These are phyloP conservation scores for Atrina japonica DNA, from an alignment of 2,888 invertebrate genomes.

Conservation along the genomic window DNA sequence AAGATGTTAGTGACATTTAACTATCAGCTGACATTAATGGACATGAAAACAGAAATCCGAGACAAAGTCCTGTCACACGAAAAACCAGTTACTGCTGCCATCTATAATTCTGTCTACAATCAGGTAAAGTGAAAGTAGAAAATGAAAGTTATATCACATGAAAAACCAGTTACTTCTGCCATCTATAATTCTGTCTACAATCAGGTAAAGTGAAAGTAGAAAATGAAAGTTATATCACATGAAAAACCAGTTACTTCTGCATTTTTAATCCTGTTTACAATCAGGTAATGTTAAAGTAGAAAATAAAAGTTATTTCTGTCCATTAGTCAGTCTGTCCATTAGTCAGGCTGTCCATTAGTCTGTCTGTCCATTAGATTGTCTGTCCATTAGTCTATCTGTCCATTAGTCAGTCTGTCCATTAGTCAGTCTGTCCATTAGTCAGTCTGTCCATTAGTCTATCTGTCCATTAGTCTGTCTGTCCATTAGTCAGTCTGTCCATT, in stretches of 20 bases:
- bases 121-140: constrained; percentile 67
- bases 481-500: no score
- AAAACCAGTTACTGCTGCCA: constrained; percentile 76
- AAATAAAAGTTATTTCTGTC: neutral
- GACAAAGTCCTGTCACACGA: constrained; percentile 79
- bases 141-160: constrained; percentile 72
- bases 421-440: no score
- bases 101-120: constrained; percentile 78
- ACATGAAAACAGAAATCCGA: constrained; percentile 79
- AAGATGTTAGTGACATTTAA: constrained; percentile 80
- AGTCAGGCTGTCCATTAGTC: neutral
- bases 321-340: no score
- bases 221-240: constrained; percentile 72
- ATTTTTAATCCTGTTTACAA: constrained; percentile 78
- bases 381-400: no score
- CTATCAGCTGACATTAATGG: constrained; percentile 78
- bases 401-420: no score
- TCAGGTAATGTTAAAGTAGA: constrained; percentile 69
- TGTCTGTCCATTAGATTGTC: no score
- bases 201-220: constrained; percentile 68
- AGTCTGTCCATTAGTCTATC: no score
- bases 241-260: constrained; percentile 79
- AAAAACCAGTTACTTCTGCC: constrained; percentile 78
- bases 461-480: no score
- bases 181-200: constrained; percentile 78